phyloP scores from a whole-genome alignment of 2,888 invertebrate species.

The Noctua janthina region DNA sequence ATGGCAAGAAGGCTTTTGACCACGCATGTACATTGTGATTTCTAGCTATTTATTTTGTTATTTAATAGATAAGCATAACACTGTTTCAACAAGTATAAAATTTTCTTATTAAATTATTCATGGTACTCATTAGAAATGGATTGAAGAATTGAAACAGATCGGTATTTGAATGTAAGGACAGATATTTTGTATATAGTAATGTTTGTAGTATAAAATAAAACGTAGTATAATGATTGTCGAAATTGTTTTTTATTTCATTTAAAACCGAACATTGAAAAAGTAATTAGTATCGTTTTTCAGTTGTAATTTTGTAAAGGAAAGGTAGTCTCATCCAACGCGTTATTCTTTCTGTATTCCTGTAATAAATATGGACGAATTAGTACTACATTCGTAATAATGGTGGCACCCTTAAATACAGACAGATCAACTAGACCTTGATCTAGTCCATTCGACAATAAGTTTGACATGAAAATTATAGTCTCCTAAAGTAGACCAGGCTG shows the following conservation, averaged over 20 bases:
- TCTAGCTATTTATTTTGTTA: slow-evolving; percentile 86
- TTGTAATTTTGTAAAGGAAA: slow-evolving; percentile 68
- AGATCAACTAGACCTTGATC: too few relatives aligned
- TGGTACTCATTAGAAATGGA: slow-evolving; percentile 66
- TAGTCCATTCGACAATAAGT: too few relatives aligned
- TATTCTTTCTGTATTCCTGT: slow-evolving; percentile 77
- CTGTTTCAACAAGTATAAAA: slow-evolving; percentile 70
- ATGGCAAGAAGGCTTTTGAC: slow-evolving; percentile 66
- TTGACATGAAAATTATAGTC: too few relatives aligned
- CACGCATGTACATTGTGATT: slow-evolving; percentile 79
- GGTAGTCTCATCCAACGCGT: slow-evolving; percentile 68
- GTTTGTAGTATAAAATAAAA: slow-evolving; percentile 85
- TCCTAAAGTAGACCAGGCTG: too few relatives aligned
- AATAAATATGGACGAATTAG: slow-evolving; percentile 50
- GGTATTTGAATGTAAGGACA: slow-evolving; percentile 76
- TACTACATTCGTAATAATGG: not conserved
- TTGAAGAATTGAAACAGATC: slow-evolving; percentile 70
- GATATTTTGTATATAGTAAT: slow-evolving; percentile 85
- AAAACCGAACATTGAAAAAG: slow-evolving; percentile 17
- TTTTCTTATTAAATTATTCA: slow-evolving; percentile 53
- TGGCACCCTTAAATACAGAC: too few relatives aligned
- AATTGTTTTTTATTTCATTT: slow-evolving; percentile 77
- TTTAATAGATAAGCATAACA: slow-evolving; percentile 80
- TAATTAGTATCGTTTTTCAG: not conserved
- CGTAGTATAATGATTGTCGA: slow-evolving; percentile 88